phyloP scores from a whole-genome alignment of 2,888 invertebrate species.

The Phortica okadai region DNA sequence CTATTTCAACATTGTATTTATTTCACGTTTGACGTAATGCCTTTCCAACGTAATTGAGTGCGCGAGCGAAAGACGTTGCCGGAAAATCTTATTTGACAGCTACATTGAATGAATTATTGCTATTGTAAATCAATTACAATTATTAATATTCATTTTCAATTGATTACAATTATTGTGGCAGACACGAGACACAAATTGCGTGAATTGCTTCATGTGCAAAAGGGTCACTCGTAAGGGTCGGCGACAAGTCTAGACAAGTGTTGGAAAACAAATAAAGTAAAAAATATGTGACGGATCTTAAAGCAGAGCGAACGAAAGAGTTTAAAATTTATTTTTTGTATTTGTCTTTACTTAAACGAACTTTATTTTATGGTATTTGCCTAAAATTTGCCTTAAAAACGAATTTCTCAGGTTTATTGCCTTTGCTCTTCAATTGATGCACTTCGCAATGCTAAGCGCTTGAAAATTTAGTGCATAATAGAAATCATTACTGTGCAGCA shows the following conservation, averaged over 20 bases:
- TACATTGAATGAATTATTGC: not conserved
- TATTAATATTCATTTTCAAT: constrained; percentile 17
- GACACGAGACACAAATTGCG: not conserved
- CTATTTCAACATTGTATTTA: not conserved
- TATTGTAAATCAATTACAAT: constrained; percentile 22
- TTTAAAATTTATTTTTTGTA: no score
- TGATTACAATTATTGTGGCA: not conserved
- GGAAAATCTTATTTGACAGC: not conserved
- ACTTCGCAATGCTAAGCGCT: not conserved
- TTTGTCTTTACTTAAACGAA: not conserved
- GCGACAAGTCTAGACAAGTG: no score
- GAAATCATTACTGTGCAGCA: not conserved
- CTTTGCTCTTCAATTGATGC: constrained; percentile 1
- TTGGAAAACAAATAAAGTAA: no score
- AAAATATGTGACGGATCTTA: no score
- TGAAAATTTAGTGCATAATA: not conserved
- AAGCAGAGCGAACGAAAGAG: no score
- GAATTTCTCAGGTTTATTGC: constrained; percentile 1
- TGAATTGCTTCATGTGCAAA: no score
- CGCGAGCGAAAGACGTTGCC: not conserved
- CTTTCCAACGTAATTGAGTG: constrained; percentile 6
- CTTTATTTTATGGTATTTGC: not conserved
- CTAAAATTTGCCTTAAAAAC: not conserved
- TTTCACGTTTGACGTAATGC: constrained; percentile 11
- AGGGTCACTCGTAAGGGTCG: no score